Evolutionary conservation across 2,888 invertebrate genomes (phyloP).

Genomic region (Penaeus monodon): DNA sequence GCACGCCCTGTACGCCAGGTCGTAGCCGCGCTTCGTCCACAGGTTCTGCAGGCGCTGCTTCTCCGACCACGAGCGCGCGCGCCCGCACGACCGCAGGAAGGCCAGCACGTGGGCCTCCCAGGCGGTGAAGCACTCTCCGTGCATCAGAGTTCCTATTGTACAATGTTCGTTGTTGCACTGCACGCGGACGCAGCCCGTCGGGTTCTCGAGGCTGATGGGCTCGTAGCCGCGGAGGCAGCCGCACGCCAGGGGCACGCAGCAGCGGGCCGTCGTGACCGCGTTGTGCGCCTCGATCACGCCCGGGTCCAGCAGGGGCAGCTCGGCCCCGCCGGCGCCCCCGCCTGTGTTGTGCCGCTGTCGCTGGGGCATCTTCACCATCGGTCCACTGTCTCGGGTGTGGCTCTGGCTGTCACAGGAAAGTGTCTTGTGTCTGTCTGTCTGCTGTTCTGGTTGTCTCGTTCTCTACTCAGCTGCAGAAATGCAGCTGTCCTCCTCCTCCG

Average conservation of each 20-base stretch:
- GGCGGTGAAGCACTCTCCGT: conserved; percentile 92
- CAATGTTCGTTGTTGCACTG: conserved; percentile 96
- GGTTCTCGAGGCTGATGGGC: conserved; percentile 61
- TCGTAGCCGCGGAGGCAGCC: conserved; percentile 61
- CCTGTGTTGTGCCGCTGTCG: conserved; percentile 65
- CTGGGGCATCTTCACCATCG: conserved; percentile 65
- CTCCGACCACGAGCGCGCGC: conserved; percentile 95
- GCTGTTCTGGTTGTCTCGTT: conserved; percentile 17
- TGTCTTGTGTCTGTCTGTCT: conserved; percentile 25
- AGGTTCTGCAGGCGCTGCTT: conserved; percentile 93
- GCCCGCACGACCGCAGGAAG: conserved; percentile 89
- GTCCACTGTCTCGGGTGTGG: conserved; percentile 38
- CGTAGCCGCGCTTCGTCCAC: conserved; percentile 98
- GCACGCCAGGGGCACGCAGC: conserved; percentile 62
- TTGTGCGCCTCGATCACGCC: conserved; percentile 65
- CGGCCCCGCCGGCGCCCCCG: conserved; percentile 64
- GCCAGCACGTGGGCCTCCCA: conserved; percentile 93
- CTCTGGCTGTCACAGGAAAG: conserved; percentile 33
- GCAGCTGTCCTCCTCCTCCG: conserved; percentile 60
- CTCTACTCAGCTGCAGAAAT: conserved; percentile 31
- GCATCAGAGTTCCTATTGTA: conserved; percentile 90
- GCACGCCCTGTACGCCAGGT: conserved; percentile 94
- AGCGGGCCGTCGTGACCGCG: conserved; percentile 61
- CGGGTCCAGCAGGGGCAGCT: conserved; percentile 63
- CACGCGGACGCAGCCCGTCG: conserved; percentile 71